These are phyloP conservation scores for Anguilla japonica DNA, from an alignment of 2,113 vertebrate genomes.

Conservation along the genomic window DNA sequence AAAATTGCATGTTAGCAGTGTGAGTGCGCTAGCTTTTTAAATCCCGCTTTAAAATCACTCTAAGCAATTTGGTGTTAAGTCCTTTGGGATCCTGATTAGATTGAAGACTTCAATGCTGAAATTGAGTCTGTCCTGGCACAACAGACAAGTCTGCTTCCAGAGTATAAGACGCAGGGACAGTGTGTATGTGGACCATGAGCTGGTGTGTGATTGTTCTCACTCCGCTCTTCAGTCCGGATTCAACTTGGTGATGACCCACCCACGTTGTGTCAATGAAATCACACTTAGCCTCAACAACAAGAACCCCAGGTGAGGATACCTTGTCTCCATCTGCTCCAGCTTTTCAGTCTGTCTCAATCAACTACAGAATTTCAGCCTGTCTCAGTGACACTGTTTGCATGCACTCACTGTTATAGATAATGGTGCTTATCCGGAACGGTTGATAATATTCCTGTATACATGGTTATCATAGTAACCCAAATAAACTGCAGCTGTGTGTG, in stretches of 20 bases:
- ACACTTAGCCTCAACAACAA: conserved; percentile 93
- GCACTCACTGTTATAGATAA: not conserved
- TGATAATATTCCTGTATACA: no score
- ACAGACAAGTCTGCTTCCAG: not conserved
- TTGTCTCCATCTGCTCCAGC: not conserved
- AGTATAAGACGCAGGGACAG: not conserved
- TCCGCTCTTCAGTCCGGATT: conserved; percentile 82
- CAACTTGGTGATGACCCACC: conserved; percentile 92
- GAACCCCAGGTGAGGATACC: conserved; percentile 79
- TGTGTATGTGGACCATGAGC: not conserved
- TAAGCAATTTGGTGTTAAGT: not conserved
- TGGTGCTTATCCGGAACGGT: not conserved
- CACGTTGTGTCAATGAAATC: conserved; percentile 93
- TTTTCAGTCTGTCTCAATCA: not conserved
- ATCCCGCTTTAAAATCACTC: not conserved
- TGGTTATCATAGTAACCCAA: no score
- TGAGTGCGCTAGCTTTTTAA: not conserved
- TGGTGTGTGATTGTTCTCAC: not conserved
- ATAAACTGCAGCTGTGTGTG: not conserved
- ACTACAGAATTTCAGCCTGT: not conserved
- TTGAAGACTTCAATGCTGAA: not conserved
- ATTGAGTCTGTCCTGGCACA: not conserved
- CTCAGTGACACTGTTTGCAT: not conserved
- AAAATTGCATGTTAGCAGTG: not conserved
- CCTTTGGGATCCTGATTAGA: not conserved